phyloP scores from a whole-genome alignment of 2,797 vertebrate species.

The Lagodon rhomboides region DNA sequence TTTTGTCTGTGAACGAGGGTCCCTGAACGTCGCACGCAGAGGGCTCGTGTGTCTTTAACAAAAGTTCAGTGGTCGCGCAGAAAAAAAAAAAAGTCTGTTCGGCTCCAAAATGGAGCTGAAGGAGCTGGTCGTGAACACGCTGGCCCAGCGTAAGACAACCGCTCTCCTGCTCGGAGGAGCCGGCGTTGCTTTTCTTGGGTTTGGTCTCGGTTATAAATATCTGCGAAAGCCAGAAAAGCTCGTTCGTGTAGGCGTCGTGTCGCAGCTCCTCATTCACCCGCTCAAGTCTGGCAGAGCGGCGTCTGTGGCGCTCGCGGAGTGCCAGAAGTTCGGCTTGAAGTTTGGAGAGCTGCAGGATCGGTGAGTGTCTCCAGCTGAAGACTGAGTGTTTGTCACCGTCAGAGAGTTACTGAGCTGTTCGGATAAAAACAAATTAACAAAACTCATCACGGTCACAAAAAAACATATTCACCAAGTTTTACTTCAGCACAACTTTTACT shows the following conservation, averaged over 20 bases:
- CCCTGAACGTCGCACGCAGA: conserved; percentile 33
- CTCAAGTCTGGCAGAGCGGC: conserved; percentile 91
- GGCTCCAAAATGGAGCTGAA: conserved; percentile 66
- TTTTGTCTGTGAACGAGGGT: background rate
- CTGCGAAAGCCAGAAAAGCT: conserved; percentile 70
- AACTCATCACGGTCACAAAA: background rate
- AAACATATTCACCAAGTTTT: background rate
- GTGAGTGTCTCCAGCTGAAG: conserved; percentile 76
- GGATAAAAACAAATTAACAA: background rate
- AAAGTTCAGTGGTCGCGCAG: conserved; percentile 27
- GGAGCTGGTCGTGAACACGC: background rate
- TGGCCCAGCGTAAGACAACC: conserved; percentile 51
- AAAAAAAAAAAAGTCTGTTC: background rate
- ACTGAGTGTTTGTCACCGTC: no score
- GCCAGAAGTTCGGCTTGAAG: conserved; percentile 85
- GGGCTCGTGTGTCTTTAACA: background rate
- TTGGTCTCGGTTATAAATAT: conserved; percentile 77
- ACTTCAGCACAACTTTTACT: no score
- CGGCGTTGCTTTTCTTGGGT: conserved; percentile 68
- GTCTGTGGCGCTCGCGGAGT: conserved; percentile 84
- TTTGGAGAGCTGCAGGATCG: conserved; percentile 90
- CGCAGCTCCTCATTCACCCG: conserved; percentile 89
- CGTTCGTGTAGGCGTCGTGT: conserved; percentile 88
- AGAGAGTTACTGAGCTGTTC: background rate
- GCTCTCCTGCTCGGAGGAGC: conserved; percentile 68